Evolutionary conservation across 1,140 invertebrate genomes (phyloP).

Genomic region (Sycophila sp.): DNA sequence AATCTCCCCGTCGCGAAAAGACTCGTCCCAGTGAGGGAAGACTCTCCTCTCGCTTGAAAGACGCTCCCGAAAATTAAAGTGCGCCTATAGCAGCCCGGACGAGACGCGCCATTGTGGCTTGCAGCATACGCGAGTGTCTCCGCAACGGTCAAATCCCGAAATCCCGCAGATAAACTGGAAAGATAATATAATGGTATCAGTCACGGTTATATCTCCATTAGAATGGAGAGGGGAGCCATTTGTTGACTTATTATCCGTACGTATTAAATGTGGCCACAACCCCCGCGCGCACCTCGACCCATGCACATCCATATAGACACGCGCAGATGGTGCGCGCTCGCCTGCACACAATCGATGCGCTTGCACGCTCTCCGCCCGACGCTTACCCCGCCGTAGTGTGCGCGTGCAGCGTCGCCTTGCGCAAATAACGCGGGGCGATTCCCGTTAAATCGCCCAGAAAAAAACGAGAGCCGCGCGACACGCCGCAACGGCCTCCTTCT

Average conservation of each 20-base stretch:
- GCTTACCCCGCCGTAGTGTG: neutral
- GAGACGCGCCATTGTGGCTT: no score
- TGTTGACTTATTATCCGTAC: conserved; percentile 27
- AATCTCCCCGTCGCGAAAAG: conserved; percentile 26
- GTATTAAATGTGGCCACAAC: conserved; percentile 32
- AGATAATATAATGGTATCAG: conserved; percentile 34
- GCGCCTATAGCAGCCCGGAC: neutral
- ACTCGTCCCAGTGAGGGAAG: no score
- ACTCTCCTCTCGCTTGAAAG: no score
- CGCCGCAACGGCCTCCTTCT: neutral
- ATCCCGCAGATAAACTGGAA: conserved; percentile 17
- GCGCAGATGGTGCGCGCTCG: conserved; percentile 25
- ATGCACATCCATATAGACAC: neutral
- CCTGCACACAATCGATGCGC: conserved; percentile 28
- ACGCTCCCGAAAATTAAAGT: neutral
- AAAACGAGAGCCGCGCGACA: neutral
- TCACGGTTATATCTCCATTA: conserved; percentile 35
- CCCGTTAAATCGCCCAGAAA: conserved; percentile 29
- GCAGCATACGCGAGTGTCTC: neutral
- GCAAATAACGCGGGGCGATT: conserved; percentile 14
- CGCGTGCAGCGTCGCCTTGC: neutral
- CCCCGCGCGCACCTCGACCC: neutral
- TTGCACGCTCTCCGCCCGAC: neutral
- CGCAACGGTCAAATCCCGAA: conserved; percentile 1
- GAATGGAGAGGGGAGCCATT: conserved; percentile 9